phyloP scores from a whole-genome alignment of 2,888 invertebrate species.

The Polyploca ridens region DNA sequence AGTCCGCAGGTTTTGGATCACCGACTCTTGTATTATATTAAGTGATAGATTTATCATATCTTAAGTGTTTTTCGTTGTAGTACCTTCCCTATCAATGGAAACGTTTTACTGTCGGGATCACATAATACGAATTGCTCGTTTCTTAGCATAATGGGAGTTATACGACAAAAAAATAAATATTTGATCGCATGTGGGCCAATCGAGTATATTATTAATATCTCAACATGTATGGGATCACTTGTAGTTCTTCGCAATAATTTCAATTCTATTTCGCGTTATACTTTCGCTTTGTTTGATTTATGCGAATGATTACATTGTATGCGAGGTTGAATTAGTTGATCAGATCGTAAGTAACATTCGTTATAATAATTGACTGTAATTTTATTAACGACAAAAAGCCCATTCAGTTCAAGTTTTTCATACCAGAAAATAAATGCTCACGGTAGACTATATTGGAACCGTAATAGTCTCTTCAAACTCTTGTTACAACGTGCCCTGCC shows the following conservation, averaged over 20 bases:
- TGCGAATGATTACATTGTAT: conserved; percentile 43
- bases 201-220: conserved; percentile 72
- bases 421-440: neutral
- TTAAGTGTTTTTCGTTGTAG: conserved; percentile 73
- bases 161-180: conserved; percentile 52
- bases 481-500: conserved; percentile 20
- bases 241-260: conserved; percentile 70
- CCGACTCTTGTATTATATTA: conserved; percentile 42
- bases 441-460: neutral
- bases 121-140: conserved; percentile 58
- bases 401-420: neutral
- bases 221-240: conserved; percentile 76
- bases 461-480: neutral
- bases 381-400: neutral
- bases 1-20: conserved; percentile 33
- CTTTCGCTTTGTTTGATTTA: conserved; percentile 49
- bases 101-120: conserved; percentile 64
- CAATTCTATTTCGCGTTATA: conserved; percentile 41
- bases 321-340: conserved; percentile 29
- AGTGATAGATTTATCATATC: conserved; percentile 79
- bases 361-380: neutral
- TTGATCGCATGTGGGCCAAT: conserved; percentile 75
- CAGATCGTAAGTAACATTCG: neutral
- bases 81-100: conserved; percentile 61
- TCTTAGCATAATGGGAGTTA: conserved; percentile 54